Conservation (phyloP, 2,888 invertebrate species). For the Norana najaformis region DNA sequence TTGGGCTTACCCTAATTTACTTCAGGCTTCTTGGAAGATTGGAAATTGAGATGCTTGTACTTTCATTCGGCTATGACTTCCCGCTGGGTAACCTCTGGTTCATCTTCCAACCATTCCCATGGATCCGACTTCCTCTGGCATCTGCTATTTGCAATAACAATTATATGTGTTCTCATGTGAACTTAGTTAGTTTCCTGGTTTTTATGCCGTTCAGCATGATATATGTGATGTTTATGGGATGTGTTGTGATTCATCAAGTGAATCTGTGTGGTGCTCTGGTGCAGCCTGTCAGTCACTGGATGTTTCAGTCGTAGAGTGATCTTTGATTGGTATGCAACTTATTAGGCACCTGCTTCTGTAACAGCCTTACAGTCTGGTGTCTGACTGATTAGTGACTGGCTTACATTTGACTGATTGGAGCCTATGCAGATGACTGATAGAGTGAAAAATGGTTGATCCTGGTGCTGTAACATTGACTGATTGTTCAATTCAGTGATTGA, state of each 20-base stretch:
- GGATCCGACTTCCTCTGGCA: neutral
- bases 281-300: neutral
- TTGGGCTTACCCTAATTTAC: neutral
- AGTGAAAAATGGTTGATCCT: neutral
- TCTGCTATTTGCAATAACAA: slow-evolving; percentile 3
- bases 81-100: neutral
- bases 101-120: neutral
- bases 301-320: neutral
- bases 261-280: too few relatives aligned
- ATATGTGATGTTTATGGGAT: neutral
- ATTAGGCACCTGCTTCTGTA: neutral
- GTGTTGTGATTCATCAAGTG: neutral
- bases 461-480: neutral
- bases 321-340: neutral
- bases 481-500: neutral
- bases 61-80: neutral
- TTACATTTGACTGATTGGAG: neutral
- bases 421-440: neutral
- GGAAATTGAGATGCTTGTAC: neutral
- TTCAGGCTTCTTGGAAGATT: neutral
- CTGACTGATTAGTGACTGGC: neutral
- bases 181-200: neutral
- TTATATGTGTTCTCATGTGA: neutral
- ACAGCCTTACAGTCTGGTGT: neutral
- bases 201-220: neutral